Percentiles rank a stretch among this genome's conserved stretches.
These are phyloP conservation scores for Remorina albescens DNA, from an alignment of 2,797 vertebrate species.

Conservation along the genomic window DNA sequence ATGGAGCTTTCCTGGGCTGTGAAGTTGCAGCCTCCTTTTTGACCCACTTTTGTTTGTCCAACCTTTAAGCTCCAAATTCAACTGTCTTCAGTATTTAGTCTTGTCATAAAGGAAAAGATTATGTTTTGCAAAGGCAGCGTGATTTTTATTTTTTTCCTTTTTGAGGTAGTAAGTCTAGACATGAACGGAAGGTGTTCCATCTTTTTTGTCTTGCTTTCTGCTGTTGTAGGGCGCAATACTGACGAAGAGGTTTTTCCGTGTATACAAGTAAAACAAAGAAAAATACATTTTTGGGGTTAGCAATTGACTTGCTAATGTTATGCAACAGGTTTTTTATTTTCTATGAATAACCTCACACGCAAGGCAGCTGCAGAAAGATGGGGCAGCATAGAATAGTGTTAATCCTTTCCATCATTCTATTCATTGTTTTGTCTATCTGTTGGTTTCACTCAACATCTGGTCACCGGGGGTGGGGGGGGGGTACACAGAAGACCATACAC, in stretches of 20 bases:
- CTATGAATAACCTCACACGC: background rate
- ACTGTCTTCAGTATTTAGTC: background rate
- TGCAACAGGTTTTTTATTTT: too few relatives aligned
- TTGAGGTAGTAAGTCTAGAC: background rate
- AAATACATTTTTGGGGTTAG: too few relatives aligned
- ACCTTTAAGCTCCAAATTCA: background rate
- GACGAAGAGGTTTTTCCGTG: too few relatives aligned
- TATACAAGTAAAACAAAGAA: too few relatives aligned
- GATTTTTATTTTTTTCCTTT: too few relatives aligned
- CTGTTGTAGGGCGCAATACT: too few relatives aligned
- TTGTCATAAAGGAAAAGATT: background rate
- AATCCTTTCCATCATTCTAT: slow-evolving; percentile 14
- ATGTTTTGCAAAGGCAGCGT: background rate
- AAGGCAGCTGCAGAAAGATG: background rate
- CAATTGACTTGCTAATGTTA: too few relatives aligned
- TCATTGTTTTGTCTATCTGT: slow-evolving; percentile 32
- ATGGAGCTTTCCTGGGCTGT: background rate
- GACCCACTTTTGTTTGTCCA: background rate
- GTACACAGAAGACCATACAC: slow-evolving; percentile 51
- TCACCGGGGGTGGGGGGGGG: slow-evolving; percentile 74
- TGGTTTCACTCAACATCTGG: slow-evolving; percentile 69
- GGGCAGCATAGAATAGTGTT: background rate
- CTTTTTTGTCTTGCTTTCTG: too few relatives aligned
- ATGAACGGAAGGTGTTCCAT: too few relatives aligned
- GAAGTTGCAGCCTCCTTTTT: background rate